Evolutionary conservation across 2,888 invertebrate genomes (phyloP), one percentile per base, ranked within the genome.

Genomic region (Apamea monoglypha): DNA sequence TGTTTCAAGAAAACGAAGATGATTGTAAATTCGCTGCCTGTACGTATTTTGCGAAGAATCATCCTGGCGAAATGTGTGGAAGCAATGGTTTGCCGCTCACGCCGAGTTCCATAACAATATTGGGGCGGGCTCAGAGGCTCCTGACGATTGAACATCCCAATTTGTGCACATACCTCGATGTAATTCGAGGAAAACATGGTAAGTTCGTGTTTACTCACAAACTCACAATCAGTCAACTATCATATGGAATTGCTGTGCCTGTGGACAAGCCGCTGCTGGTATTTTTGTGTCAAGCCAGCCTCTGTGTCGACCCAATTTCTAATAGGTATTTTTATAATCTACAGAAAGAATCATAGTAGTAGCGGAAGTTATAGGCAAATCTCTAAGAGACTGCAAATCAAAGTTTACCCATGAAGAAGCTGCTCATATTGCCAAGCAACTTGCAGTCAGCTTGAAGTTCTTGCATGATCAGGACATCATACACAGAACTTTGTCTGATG

Each of bases 71-170:
- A 94, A 98, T 98, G 75, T 99, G 99, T 95, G 99, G 99, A 18
- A 99, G 98, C 88, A 99, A 99, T 96, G 99, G 99, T 1, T 96
- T 99, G 71, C 99, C 99, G 0, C 96, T 99, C 36, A 99, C 99
- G 1, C 99, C 99, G 4, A 99, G 99, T 95, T 99, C 99, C 0
- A 99, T 99, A 83, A 98, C 99, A 78, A 99, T 99, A 92, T 97
- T 99, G 78, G 99, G 99, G 14, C 97, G 98, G 91, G 98, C 99
- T 47, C 99, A 99, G 93, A 97, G 97, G 82, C 96, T 99, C 29
- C 98, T 98, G 92, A 98, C 98, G 0, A 96, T 99, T 74, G 97
- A 97, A 81, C 99, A 99, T 94, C 97, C 98, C 0, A 97, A 98
- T 95, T 97, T 99, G 74, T 99, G 99, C 91, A 98, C 98, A 81